Conservation (phyloP, 2,888 invertebrate species). For the Rhorus exstirpatorius region DNA sequence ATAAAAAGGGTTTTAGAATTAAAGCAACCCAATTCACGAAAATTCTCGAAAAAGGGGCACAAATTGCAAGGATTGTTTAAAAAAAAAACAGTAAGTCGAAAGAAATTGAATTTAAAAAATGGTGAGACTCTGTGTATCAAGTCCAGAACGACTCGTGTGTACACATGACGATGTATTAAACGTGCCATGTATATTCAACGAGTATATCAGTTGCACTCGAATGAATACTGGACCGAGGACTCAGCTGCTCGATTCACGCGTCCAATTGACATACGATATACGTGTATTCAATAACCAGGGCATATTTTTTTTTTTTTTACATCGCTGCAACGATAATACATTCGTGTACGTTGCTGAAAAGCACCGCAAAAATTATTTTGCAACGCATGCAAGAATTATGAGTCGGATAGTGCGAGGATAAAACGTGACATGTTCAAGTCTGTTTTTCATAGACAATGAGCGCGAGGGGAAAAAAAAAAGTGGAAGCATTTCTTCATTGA, state of each 20-base stretch:
- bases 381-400: neutral
- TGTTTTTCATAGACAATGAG: no score
- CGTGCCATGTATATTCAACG: neutral
- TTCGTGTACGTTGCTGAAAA: neutral
- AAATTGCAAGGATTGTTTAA: no score
- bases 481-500: neutral
- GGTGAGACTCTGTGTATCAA: neutral
- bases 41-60: no score
- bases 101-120: neutral
- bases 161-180: neutral
- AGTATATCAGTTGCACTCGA: neutral
- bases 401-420: conserved; percentile 1
- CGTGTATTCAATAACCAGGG: conserved; percentile 14
- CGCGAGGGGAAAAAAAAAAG: neutral
- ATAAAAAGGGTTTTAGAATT: no score
- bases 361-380: conserved; percentile 16
- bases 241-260: neutral
- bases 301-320: neutral
- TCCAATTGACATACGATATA: conserved; percentile 28
- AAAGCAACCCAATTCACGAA: no score
- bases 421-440: neutral
- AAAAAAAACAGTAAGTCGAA: no score
- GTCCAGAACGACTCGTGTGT: neutral
- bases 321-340: conserved; percentile 16
- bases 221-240: conserved; percentile 31